phyloP scores from a whole-genome alignment of 2,888 invertebrate genomes.

The Venustoraphidia nigricollis region DNA sequence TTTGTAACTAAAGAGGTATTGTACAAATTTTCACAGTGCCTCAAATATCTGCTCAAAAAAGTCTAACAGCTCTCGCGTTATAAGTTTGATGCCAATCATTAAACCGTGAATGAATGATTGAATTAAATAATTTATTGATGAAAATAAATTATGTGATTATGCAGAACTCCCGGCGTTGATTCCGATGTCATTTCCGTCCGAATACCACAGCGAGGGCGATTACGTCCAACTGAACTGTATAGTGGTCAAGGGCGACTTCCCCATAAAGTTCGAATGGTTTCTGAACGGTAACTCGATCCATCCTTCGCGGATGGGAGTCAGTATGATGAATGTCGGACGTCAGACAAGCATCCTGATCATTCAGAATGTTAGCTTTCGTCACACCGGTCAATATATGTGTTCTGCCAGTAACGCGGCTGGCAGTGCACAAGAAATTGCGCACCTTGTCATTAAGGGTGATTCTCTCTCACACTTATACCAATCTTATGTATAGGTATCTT shows the following conservation, averaged over 20 bases:
- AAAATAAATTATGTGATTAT: no score
- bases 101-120: no score
- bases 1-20: no score
- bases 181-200: conserved; percentile 16
- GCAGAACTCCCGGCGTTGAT: conserved; percentile 16
- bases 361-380: conserved; percentile 46
- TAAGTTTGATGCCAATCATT: no score
- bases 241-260: conserved; percentile 51
- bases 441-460: conserved; percentile 48
- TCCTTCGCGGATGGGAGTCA: conserved; percentile 36
- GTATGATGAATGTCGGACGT: conserved; percentile 34
- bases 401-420: conserved; percentile 48
- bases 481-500: no score
- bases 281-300: conserved; percentile 46
- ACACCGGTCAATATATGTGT: conserved; percentile 51
- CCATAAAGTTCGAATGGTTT: conserved; percentile 57
- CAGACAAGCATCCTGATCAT: conserved; percentile 53
- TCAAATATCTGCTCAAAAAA: no score
- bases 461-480: no score
- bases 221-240: conserved; percentile 35
- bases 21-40: no score
- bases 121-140: no score
- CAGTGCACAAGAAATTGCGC: conserved; percentile 39
- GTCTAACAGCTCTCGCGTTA: no score
- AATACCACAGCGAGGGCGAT: conserved; percentile 33